phyloP scores from a whole-genome alignment of 2,113 vertebrate genomes.

The Corydoras maculifer region DNA sequence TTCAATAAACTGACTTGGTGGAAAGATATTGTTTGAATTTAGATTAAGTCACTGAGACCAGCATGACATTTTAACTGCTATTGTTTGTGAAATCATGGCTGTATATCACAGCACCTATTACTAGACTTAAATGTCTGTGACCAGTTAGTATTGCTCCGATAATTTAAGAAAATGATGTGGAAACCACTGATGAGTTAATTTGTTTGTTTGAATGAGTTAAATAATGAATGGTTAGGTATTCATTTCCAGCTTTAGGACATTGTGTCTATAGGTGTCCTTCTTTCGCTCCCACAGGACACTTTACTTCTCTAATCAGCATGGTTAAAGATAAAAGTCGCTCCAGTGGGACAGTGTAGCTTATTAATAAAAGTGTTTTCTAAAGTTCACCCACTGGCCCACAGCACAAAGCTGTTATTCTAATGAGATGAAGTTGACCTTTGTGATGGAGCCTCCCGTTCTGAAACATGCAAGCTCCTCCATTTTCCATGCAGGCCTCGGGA shows the following conservation, averaged over 20 bases:
- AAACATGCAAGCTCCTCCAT: slow-evolving; percentile 28
- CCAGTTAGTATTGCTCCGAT: too few species aligned
- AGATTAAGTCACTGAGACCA: too few species aligned
- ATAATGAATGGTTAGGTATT: background rate
- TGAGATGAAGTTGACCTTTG: slow-evolving; percentile 41
- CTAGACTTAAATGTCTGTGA: too few species aligned
- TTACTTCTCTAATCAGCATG: slow-evolving; percentile 31
- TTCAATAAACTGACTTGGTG: too few species aligned
- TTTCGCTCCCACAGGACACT: background rate
- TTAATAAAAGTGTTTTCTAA: slow-evolving; percentile 43
- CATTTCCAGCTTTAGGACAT: background rate
- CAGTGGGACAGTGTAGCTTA: slow-evolving; percentile 39
- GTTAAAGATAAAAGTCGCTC: slow-evolving; percentile 39
- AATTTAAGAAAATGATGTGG: too few species aligned
- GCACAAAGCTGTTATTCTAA: slow-evolving; percentile 41
- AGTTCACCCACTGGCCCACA: slow-evolving; percentile 34
- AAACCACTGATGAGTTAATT: background rate
- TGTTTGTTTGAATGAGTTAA: background rate
- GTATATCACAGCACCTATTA: too few species aligned
- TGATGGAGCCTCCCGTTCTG: slow-evolving; percentile 34
- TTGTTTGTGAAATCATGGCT: too few species aligned
- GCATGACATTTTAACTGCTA: too few species aligned
- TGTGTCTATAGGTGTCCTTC: background rate
- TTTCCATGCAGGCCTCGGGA: slow-evolving; percentile 28
- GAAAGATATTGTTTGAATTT: too few species aligned